These are phyloP conservation scores for Yponomeuta sedellus DNA, from an alignment of 2,888 invertebrate genomes.

Conservation along the genomic window DNA sequence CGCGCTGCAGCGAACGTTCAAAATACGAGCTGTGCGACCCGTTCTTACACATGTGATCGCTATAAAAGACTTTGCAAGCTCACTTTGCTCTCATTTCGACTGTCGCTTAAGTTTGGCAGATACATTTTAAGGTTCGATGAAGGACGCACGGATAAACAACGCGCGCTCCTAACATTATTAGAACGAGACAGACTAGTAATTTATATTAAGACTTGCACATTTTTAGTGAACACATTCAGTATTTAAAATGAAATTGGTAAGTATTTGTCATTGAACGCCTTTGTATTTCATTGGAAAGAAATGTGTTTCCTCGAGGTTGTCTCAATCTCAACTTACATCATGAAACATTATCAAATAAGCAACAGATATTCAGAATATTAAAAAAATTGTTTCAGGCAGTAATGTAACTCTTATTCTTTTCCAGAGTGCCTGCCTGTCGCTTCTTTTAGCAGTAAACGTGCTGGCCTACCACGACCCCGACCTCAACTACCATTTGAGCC, in stretches of 20 bases:
- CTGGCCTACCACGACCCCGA: conserved; percentile 67
- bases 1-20: conserved; percentile 62
- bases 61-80: conserved; percentile 70
- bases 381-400: no score
- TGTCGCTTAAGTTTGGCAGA: conserved; percentile 66
- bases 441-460: conserved; percentile 40
- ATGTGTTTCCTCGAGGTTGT: no score
- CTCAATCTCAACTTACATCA: no score
- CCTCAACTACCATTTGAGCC: conserved; percentile 62
- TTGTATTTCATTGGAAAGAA: neutral
- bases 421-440: conserved; percentile 45
- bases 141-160: conserved; percentile 2
- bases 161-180: neutral
- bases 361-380: neutral
- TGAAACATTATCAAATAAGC: neutral
- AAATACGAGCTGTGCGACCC: conserved; percentile 54
- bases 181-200: neutral
- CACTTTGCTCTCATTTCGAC: conserved; percentile 74
- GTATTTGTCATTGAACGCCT: conserved; percentile 24
- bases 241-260: conserved; percentile 50
- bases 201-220: conserved; percentile 23
- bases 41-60: conserved; percentile 72
- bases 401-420: conserved; percentile 27
- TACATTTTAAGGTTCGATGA: conserved; percentile 40
- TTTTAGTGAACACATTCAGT: neutral